phyloP scores from a whole-genome alignment of 2,888 invertebrate species.

The Omphaloscelis lunosa region DNA sequence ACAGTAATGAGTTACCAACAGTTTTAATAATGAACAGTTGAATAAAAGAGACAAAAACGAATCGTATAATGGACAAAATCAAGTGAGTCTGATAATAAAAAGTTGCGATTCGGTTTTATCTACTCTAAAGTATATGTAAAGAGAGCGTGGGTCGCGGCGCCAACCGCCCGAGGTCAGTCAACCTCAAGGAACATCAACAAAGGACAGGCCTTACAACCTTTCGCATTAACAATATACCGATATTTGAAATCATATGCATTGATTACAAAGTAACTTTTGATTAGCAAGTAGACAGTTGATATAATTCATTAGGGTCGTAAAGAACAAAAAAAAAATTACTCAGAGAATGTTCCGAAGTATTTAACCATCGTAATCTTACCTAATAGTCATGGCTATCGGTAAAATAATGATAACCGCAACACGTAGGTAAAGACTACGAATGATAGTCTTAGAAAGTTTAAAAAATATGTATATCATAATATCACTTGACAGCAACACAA shows the following conservation, averaged over 20 bases:
- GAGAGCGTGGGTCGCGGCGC: constrained; percentile 73
- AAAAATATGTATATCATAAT: neutral
- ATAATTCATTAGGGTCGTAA: neutral
- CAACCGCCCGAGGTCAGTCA: constrained; percentile 75
- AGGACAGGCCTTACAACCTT: constrained; percentile 68
- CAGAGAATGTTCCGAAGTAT: neutral
- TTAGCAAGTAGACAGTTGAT: neutral
- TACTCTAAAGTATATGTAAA: constrained; percentile 11
- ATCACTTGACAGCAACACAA: no score
- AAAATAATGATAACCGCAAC: neutral
- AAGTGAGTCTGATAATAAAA: constrained; percentile 3
- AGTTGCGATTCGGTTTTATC: constrained; percentile 22
- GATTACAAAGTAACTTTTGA: constrained; percentile 13
- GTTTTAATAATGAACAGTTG: constrained; percentile 3
- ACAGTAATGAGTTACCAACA: constrained; percentile 24
- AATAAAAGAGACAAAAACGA: constrained; percentile 4
- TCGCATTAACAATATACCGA: constrained; percentile 45
- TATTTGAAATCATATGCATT: constrained; percentile 31
- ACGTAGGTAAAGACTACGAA: neutral
- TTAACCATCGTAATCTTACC: neutral
- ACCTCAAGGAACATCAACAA: constrained; percentile 75
- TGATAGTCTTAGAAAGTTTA: neutral
- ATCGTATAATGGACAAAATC: neutral
- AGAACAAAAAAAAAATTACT: no score
- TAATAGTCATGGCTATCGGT: neutral